These are phyloP conservation scores for Harpalus rubripes DNA, from an alignment of 2,888 invertebrate species.

Conservation along the genomic window DNA sequence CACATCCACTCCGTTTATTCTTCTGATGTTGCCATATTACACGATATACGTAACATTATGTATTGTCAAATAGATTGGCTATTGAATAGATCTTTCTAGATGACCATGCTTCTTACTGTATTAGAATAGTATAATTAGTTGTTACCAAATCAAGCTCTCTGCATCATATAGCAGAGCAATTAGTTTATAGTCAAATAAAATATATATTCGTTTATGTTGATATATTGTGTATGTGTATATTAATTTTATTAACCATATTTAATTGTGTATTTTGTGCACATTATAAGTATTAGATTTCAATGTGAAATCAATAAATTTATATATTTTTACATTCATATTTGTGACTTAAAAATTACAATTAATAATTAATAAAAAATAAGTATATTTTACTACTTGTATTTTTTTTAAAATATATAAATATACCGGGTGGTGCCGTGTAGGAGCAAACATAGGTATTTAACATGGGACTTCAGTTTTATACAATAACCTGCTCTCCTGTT, in stretches of 20 bases:
- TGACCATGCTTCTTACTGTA: conserved; percentile 38
- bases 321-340: conserved; percentile 59
- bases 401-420: not conserved
- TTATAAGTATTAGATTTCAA: conserved; percentile 64
- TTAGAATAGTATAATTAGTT: conserved; percentile 45
- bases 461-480: too few species aligned
- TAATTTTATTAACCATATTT: conserved; percentile 58
- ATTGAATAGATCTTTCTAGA: conserved; percentile 50
- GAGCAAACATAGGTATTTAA: too few species aligned
- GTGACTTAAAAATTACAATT: conserved; percentile 24
- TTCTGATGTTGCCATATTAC: not conserved
- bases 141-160: conserved; percentile 17
- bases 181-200: conserved; percentile 40
- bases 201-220: conserved; percentile 42
- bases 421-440: too few species aligned
- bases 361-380: not conserved
- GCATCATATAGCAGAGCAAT: conserved; percentile 40
- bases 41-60: conserved; percentile 44
- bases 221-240: conserved; percentile 55
- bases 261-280: conserved; percentile 56
- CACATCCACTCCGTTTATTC: conserved; percentile 33
- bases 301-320: conserved; percentile 63
- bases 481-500: too few species aligned
- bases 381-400: not conserved
- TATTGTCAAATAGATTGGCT: conserved; percentile 43